Evolutionary conservation across 2,888 invertebrate species (phyloP).

Genomic region (Stratiomys singularior): DNA sequence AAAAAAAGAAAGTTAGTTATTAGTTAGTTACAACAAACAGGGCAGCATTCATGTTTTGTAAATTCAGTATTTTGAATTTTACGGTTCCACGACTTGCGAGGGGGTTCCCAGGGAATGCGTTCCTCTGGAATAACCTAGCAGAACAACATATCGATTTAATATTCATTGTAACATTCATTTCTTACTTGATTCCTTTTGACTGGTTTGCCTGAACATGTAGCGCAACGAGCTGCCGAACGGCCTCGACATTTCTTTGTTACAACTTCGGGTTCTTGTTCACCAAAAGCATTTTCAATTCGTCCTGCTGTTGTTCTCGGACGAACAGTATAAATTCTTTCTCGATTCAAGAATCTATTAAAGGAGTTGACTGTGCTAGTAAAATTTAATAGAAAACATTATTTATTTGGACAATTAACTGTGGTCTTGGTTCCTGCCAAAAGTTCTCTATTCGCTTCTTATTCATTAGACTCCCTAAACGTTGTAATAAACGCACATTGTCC

Average conservation of each 20-base stretch:
- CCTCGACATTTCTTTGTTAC: conserved; percentile 12
- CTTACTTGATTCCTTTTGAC: conserved; percentile 58
- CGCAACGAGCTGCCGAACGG: conserved; percentile 55
- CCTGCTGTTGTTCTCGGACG: conserved; percentile 57
- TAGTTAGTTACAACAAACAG: conserved; percentile 11
- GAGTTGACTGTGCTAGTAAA: too few relatives aligned
- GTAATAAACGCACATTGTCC: conserved; percentile 76
- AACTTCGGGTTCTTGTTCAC: background rate
- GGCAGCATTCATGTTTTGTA: conserved; percentile 47
- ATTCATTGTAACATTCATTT: background rate
- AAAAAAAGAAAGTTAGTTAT: background rate
- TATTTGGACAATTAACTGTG: conserved; percentile 63
- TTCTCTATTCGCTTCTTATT: conserved; percentile 74
- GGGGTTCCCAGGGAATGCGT: conserved; percentile 63
- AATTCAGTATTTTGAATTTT: conserved; percentile 53
- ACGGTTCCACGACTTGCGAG: conserved; percentile 60
- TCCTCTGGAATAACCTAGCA: conserved; percentile 61
- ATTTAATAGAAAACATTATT: too few relatives aligned
- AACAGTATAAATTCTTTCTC: conserved; percentile 61
- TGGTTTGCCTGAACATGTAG: conserved; percentile 61
- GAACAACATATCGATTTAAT: conserved; percentile 42
- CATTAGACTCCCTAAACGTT: conserved; percentile 76
- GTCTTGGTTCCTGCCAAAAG: conserved; percentile 73
- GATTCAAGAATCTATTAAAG: conserved; percentile 60
- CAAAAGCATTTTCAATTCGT: conserved; percentile 30